A percentile compares a stretch with the other conserved stretches of the same genome.
phyloP scores from a whole-genome alignment of 2,797 vertebrate genomes.

The Perodicticus potto region DNA sequence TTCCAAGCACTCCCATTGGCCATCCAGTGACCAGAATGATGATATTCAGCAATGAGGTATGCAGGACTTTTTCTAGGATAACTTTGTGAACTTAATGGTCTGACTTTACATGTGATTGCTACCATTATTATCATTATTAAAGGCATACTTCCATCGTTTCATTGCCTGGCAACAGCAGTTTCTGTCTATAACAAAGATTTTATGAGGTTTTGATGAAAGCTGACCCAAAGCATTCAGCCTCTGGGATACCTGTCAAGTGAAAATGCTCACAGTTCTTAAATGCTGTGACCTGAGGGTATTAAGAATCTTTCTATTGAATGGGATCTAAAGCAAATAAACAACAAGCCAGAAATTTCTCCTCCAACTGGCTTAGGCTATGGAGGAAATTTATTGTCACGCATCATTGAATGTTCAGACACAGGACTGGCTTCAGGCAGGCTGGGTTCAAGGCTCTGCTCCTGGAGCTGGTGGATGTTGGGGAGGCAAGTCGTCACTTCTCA shows the following conservation, averaged over 20 bases:
- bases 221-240: not conserved
- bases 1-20: too few relatives aligned
- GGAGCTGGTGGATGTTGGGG: not conserved
- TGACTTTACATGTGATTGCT: not conserved
- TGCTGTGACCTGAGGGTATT: not conserved
- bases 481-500: not conserved
- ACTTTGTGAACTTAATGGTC: too few relatives aligned
- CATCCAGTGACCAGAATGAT: too few relatives aligned
- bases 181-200: not conserved
- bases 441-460: not conserved
- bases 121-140: not conserved
- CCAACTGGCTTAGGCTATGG: not conserved
- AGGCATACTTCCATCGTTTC: not conserved
- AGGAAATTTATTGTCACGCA: not conserved
- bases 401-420: not conserved
- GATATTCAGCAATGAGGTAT: too few relatives aligned
- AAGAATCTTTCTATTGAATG: constrained; percentile 3
- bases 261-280: not conserved
- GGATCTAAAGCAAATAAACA: not conserved
- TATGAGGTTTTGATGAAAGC: not conserved
- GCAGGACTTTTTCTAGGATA: too few relatives aligned
- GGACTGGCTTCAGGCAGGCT: not conserved
- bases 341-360: not conserved
- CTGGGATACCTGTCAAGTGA: not conserved
- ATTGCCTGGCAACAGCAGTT: not conserved